Conservation (phyloP, 37 sponge, comb jelly and placozoan species). For the Agelas oroides region DNA sequence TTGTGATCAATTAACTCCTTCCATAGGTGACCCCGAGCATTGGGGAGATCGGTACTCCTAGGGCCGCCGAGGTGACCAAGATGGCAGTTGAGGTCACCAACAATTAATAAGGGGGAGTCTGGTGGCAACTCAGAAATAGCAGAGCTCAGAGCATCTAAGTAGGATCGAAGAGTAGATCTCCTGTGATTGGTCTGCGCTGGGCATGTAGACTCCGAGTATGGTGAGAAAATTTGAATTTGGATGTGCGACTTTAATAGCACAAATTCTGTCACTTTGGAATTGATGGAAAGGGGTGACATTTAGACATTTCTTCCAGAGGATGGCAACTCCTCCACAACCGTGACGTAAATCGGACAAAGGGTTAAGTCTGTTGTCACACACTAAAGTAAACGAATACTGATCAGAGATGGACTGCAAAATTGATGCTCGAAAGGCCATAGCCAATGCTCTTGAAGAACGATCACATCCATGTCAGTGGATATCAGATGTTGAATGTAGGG, state of each 20-base stretch:
- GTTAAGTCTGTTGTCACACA: neutral
- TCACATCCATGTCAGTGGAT: neutral
- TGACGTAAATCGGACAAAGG: neutral
- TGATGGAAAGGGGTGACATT: too few species aligned
- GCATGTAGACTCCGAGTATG: neutral
- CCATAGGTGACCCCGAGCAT: too few species aligned
- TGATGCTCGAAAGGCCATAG: slow-evolving; percentile 1
- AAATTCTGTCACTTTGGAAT: neutral
- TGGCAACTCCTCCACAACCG: slow-evolving; percentile 1
- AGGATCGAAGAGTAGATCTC: too few species aligned
- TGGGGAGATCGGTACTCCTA: too few species aligned
- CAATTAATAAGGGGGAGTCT: too few species aligned
- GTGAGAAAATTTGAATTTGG: neutral
- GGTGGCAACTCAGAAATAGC: too few species aligned
- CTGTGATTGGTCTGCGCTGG: too few species aligned
- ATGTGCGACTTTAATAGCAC: neutral
- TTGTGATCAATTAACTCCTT: too few species aligned
- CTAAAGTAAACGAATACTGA: neutral
- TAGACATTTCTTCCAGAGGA: neutral
- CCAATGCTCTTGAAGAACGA: slow-evolving; percentile 10
- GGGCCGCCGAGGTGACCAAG: too few species aligned
- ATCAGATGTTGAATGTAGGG: neutral
- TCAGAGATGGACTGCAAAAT: too few species aligned
- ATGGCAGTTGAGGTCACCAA: too few species aligned
- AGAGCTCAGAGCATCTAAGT: too few species aligned